Base-by-base conservation (phyloP, 2,888 invertebrate genomes). In the Lasioglossum vierecki region DNA sequence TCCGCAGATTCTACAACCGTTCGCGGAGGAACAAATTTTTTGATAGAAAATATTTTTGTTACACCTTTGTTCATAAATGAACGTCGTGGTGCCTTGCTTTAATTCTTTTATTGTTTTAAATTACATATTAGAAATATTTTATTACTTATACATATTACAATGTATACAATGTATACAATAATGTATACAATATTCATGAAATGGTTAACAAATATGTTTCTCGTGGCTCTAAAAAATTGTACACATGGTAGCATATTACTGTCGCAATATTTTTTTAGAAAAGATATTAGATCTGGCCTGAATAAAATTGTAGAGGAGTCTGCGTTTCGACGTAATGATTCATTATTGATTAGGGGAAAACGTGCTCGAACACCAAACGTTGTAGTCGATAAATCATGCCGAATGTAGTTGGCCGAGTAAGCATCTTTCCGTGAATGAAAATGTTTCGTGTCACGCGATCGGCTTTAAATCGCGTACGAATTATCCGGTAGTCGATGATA, bases 371-470 rank as follows among this genome's bases (percentile, higher is more conserved):
- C 35, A 66, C 8, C 35, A 35, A 66, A 35, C 63, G n/a, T 60
- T 30, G 26, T 68, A 18, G 8, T 4, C 63, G 76, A 82, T 85
- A 85, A 88, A 85, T 88, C 79, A 13, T 46, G 41, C 1, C 66
- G 79, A 80, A 83, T 44, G 79, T 78, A 75, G 80, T n/a, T 53
- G 70, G 30, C 35, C 53, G 53, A 78, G 63, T 60, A 84, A 78
- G 63, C 60, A 60, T 80, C 72, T 78, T 84, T 26, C 83, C 70
- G 66, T 66, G 80, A 86, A 88, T 79, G 81, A 81, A 79, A 81
- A 84, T 74, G 77, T 85, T 79, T 75, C 76, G 44, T 68, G 79
- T 83, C 77, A 70, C 83, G 77, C 77, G 80, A 86, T 83, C 88
- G 72, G 60, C 70, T 72, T 70, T 83, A 83, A 83, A 89, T 89